These are phyloP conservation scores for Camelus bactrianus DNA, from an alignment of 2,113 vertebrate species.

Conservation along the genomic window DNA sequence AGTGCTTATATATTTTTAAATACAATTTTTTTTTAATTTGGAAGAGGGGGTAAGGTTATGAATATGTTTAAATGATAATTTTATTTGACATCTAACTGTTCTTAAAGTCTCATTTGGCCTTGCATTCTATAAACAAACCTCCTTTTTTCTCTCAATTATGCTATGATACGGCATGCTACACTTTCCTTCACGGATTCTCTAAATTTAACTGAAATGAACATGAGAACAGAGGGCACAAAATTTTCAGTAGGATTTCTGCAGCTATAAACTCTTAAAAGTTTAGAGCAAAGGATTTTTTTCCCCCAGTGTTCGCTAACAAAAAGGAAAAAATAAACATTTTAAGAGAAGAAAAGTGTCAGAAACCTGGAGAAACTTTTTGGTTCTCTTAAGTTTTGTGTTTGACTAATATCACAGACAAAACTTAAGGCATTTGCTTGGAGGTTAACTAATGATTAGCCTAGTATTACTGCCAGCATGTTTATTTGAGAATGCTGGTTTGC, in stretches of 20 bases:
- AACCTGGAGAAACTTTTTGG: background rate
- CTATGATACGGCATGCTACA: background rate
- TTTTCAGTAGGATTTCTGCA: background rate
- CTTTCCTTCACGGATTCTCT: background rate
- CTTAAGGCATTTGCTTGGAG: background rate
- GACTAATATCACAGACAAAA: background rate
- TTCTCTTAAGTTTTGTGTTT: background rate
- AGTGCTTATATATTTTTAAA: background rate
- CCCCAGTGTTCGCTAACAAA: background rate
- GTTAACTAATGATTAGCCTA: background rate
- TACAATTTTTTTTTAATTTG: background rate
- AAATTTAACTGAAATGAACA: conserved; percentile 7
- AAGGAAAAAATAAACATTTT: background rate
- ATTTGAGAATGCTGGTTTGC: conserved; percentile 7
- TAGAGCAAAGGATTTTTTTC: background rate
- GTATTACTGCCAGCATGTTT: background rate
- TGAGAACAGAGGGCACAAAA: background rate
- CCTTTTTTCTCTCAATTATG: background rate
- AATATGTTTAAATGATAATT: background rate
- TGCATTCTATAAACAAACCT: background rate
- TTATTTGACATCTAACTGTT: background rate
- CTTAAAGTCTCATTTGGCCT: conserved; percentile 19
- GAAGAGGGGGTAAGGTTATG: background rate
- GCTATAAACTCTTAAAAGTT: background rate
- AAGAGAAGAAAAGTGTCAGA: background rate